Base-by-base conservation (phyloP, 2,888 invertebrate genomes). In the Melangyna quadrimaculata region DNA sequence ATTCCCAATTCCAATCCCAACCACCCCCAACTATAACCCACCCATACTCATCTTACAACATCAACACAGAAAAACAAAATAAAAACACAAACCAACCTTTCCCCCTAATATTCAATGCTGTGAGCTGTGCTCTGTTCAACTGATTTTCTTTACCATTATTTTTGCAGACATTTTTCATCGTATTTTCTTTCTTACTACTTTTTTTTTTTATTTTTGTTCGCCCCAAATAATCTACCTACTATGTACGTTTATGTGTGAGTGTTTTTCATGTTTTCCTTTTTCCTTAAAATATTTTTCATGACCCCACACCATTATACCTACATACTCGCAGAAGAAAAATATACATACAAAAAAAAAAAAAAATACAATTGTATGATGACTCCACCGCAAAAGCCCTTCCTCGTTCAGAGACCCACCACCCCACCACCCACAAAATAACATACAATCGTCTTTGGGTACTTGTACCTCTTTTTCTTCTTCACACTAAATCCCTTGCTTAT, bases 121-220 rank as follows among this genome's bases (percentile, higher is more conserved):
- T n/a, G n/a, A n/a, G n/a, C 19, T 43, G n/a, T n/a, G n/a, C n/a
- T n/a, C 45, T 77, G 81, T 65, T 32, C 69, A 77, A 69, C 81
- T 77, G 78, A 77, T 86, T 86, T 86, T 77, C 86, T 70, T 86
- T 51, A 63, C 57, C 80, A 86, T 81, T 70, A 86, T 86, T 86
- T 81, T 77, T 86, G 86, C 86, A 87, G 78, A 78, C 78, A 87
- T 87, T 87, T 78, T 82, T 82, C 81, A 71, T 87, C 74, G 51
- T 67, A 65, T 70, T 59, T 81, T 79, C 71, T 35, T 67, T 71
- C 40, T 43, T 40, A 45, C 57, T 59, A 35, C 32, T 57, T 57
- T 57, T 55, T 35, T 57, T 19, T 73, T 19, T 57, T 57, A 35
- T 55, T 35, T 57, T 19, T 73, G 59, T 63, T 51, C 55, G 24